Percentiles rank a stretch among this genome's conserved stretches.
These are phyloP conservation scores for Pyrocephalus nanus DNA, from an alignment of 2,797 vertebrate genomes.

Conservation along the genomic window DNA sequence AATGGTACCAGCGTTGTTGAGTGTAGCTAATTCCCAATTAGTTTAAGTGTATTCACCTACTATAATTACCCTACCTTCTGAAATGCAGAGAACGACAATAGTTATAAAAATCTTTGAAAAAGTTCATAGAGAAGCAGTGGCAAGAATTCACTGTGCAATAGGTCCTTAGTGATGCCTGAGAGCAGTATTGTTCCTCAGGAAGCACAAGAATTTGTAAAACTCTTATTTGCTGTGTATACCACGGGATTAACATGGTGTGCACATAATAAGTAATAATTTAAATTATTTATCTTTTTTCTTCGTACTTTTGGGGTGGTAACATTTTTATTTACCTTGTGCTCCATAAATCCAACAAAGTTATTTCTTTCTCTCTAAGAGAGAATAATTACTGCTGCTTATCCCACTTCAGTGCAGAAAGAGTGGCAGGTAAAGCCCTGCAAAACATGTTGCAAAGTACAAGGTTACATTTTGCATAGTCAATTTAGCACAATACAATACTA, in stretches of 20 bases:
- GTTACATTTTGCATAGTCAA: not conserved
- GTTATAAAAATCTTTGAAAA: not conserved
- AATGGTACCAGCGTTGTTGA: rapidly evolving
- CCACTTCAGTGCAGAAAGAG: not conserved
- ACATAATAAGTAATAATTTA: not conserved
- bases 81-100: not conserved
- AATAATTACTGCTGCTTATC: not conserved
- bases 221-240: not conserved
- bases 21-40: not conserved
- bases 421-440: not conserved
- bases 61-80: not conserved
- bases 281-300: not conserved
- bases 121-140: not conserved
- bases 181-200: not conserved
- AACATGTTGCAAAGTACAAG: not conserved
- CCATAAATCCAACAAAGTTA: not conserved
- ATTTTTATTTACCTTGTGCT: not conserved
- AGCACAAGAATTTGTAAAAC: not conserved
- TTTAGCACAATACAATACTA: not conserved
- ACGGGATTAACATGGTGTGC: not conserved
- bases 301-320: not conserved
- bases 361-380: not conserved
- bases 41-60: not conserved
- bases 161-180: not conserved
- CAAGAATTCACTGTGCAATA: not conserved